Base-by-base conservation (phyloP, 64 coral and sea anemone species). In the Stylophora pistillata region DNA sequence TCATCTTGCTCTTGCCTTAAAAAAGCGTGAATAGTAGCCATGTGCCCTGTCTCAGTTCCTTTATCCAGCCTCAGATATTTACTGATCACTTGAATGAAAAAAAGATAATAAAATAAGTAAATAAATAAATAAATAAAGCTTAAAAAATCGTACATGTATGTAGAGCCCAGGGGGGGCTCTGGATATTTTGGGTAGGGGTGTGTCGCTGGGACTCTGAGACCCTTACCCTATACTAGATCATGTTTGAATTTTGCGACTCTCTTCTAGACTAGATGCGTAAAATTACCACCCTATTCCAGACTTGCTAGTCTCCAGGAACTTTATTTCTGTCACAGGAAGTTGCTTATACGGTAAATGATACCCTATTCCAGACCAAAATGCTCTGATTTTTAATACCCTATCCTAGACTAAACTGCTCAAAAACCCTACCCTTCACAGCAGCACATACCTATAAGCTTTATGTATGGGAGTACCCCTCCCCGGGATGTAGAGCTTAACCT, bases 21-120 rank as follows among this genome's bases (percentile, higher is more conserved):
- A 88, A 88, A 88, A 33, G 86, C 86, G 76, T 88, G 86, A 76
- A 88, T 88, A 53, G 86, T 88, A 33, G 86, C 72, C 86, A 88
- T 77, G 56, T 88, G 71, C 72, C 72, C 72, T 26, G 85, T 87
- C 53, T 87, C 85, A 75, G 85, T 87, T 59, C 85, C 85, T 62
- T 73, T 88, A 30, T 88, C 86, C 14, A 88, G 72, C 70, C 86
- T 88, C 10, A 76, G 72, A n/a, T 88, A 75, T 74, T 88, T 88
- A 75, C 71, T 76, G 72, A 88, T 88, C 72, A 88, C 86, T 88
- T 64, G 37, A 76, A 74, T 74, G 85, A 86, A 86, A 86, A 86
- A 86, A 56, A 71, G 56, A 86, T 86, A 41, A 41, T 41, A 41
- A 41, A 41, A 41, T 41, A 41, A 41, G 37, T 41, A 41, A 41